Evolutionary conservation across 2,888 invertebrate species (phyloP), one percentile per base, ranked within the genome.

Genomic region (Balanococcus diminutus): DNA sequence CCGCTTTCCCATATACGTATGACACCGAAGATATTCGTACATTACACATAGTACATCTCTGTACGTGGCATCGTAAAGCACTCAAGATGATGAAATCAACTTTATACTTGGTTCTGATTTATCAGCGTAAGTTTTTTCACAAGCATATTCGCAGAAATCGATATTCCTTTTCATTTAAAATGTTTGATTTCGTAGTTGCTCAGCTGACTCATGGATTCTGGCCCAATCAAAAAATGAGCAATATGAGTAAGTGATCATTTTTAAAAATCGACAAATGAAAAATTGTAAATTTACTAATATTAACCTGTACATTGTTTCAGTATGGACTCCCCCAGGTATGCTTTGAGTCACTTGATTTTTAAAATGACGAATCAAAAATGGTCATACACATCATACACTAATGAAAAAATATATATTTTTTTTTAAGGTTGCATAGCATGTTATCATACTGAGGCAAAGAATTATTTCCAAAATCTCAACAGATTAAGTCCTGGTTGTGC

Each of bases 1-100:
- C 67, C 67, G 67, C 67, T 31, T 67, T 67, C 8, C 67, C 67
- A 67, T 67, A 28, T 67, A n/a, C n/a, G n/a, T n/a, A 67, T 67
- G 67, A 67, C 28, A 28, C 16, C 1, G 16, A 67, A 14, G 31
- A 4, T 16, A 67, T 67, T 67, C 14, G 14, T 9, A 46, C 46
- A n/a, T n/a, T n/a, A n/a, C n/a, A 9, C 19, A 5, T 8, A 8
- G 22, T 25, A 67, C 16, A 28, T 16, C 67, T 28, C 16, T 31
- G 5, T 61, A 19, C 25, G 56, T 61, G 67, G 67, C 28, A 28
- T 28, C 16, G 5, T 14, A 3, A 67, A 67, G 28, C 67, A 28
- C 16, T 67, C 14, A 19, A 67, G 28, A 67, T 67, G 67, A 67
- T 67, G 31, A 67, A 67, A 28, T 67, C 28, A 16, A 67, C 28